phyloP scores from a whole-genome alignment of 2,113 vertebrate species.

The Lagopus muta region DNA sequence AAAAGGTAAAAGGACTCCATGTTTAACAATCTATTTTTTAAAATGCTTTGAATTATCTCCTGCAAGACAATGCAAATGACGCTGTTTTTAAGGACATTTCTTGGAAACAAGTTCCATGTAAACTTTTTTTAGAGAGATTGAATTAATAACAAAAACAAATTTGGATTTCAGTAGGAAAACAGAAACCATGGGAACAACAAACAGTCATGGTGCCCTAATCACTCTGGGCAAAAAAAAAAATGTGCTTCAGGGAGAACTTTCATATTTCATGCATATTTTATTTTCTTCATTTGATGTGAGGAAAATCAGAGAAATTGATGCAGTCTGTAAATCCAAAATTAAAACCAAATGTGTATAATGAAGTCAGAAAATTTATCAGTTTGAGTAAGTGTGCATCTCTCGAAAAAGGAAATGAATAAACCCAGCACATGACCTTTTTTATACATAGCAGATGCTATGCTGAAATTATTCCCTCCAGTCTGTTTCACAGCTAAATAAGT shows the following conservation, averaged over 20 bases:
- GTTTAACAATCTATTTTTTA: not conserved
- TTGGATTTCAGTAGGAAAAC: constrained; percentile 17
- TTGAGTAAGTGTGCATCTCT: not conserved
- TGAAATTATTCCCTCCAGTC: not conserved
- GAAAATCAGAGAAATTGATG: constrained; percentile 2
- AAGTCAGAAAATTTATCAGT: not conserved
- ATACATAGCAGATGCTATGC: not conserved
- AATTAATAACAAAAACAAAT: constrained; percentile 33
- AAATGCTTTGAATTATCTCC: not conserved
- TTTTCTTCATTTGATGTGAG: not conserved
- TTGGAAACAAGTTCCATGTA: not conserved
- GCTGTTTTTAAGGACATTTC: not conserved
- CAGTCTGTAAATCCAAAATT: not conserved
- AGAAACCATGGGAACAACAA: not conserved
- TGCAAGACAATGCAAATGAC: not conserved
- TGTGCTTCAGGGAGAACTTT: not conserved
- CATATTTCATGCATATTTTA: constrained; percentile 1
- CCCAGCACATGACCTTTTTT: not conserved
- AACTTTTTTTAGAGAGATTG: constrained; percentile 18
- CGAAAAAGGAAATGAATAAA: not conserved
- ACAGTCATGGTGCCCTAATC: not conserved
- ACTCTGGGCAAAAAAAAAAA: not conserved
- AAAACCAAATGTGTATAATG: not conserved
- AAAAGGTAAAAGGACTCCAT: constrained; percentile 32
- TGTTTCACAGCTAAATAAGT: constrained; percentile 9